Evolutionary conservation across 2,888 invertebrate species (phyloP).

Genomic region (Spicauda simplicius): DNA sequence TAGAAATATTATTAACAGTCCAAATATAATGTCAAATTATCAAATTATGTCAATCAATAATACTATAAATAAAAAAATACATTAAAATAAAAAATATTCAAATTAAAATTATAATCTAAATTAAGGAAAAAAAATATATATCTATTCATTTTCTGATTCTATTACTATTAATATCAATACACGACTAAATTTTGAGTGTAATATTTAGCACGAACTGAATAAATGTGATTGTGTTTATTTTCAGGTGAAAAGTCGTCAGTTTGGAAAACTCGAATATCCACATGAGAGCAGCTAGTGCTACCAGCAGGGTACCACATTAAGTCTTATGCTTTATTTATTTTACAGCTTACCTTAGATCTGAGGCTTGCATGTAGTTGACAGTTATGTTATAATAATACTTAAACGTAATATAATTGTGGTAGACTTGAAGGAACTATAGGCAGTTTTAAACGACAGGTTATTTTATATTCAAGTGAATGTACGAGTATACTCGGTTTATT

Average conservation of each 20-base stretch:
- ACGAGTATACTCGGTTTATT: not conserved
- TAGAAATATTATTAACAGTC: no score
- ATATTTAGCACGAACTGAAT: not conserved
- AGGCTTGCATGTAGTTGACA: conserved; percentile 63
- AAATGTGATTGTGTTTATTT: conserved; percentile 42
- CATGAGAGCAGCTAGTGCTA: conserved; percentile 64
- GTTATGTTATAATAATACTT: conserved; percentile 37
- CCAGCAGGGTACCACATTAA: conserved; percentile 50
- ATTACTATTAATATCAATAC: no score
- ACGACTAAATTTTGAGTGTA: no score
- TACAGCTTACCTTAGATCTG: conserved; percentile 70
- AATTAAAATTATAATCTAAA: no score
- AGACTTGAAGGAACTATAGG: conserved; percentile 8
- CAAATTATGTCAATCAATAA: no score
- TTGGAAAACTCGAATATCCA: conserved; percentile 83
- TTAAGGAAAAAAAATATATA: no score
- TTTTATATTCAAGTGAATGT: not conserved
- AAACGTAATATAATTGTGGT: conserved; percentile 35
- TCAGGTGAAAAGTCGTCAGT: conserved; percentile 77
- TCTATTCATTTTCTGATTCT: no score
- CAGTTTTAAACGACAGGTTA: conserved; percentile 6
- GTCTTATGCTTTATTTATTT: conserved; percentile 58
- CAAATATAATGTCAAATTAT: no score
- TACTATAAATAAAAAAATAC: no score
- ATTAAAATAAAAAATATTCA: no score